Base-by-base conservation (phyloP, 30 jellyfish, hydroid and myxozoan species). In the Rhopilema esculentum region DNA sequence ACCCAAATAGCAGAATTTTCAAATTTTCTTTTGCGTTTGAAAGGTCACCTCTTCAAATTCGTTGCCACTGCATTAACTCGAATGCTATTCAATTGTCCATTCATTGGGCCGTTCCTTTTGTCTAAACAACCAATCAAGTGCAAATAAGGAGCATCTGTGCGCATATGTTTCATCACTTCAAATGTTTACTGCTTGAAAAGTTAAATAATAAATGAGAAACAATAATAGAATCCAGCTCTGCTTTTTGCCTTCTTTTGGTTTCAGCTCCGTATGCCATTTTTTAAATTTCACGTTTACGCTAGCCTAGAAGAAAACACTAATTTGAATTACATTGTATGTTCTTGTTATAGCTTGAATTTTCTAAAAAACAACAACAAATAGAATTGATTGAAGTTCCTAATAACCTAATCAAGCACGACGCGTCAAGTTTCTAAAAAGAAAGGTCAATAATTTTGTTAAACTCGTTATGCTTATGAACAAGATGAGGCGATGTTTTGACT, bases 161-260 rank as follows among this genome's bases (percentile, higher is more conserved):
- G 64, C 82, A 71, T 50, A 29, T 71, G 82, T 50, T 26, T 71
- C 16, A 71, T 71, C 28, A 71, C 49, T 71, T 71, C n/a, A 53
- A 27, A 12, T 50, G 49, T 25, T 26, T 71, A 71, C 32, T 71
- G 49, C 82, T 71, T 71, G 26, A 25, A 71, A 53, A 15, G 32
- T 18, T 71, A 25, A 71, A 71, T 71, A 23, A 71, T 71, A 26
- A 31, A 71, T 31, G 82, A 71, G 23, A 12, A 19, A 25, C 63
- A 9, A 31, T 31, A 71, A 71, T 71, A 31, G 82, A 29, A 2
- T 40, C 57, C 57, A 40, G 57, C 57, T 40, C 57, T 6, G 57
- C 12, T 6, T 12, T 40, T 40, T 40, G 57, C 57, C 9, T 40
- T 40, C 57, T 40, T 2, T 40, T 40, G 57, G 57, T 40, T 40